These are phyloP conservation scores for Nomada goodeniana DNA, from an alignment of 2,888 invertebrate genomes.

Conservation along the genomic window DNA sequence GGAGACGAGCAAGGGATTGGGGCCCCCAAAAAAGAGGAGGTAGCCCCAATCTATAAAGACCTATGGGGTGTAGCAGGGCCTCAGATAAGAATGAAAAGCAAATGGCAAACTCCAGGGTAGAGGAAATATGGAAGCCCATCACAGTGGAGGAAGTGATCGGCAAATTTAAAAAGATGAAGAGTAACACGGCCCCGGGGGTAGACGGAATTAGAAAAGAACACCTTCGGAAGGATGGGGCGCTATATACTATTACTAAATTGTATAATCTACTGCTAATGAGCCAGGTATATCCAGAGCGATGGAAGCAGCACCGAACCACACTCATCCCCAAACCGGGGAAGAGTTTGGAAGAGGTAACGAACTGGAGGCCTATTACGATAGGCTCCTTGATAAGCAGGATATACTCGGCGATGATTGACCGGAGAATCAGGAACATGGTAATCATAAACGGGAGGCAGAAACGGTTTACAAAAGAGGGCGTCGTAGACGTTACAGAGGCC, in stretches of 20 bases:
- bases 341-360: fast-evolving
- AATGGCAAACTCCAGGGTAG: no score
- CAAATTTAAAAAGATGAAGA: neutral
- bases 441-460: no score
- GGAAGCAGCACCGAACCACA: neutral
- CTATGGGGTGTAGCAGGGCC: no score
- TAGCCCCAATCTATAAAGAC: neutral
- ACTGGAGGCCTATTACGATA: constrained; percentile 12
- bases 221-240: neutral
- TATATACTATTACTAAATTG: neutral
- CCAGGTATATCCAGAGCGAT: neutral
- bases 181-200: neutral
- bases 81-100: no score
- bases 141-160: neutral
- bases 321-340: constrained; percentile 1
- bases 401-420: constrained; percentile 1
- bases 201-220: neutral
- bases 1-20: no score
- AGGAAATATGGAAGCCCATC: neutral
- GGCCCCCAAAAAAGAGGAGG: no score
- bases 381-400: neutral
- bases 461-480: no score
- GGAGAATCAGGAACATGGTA: neutral
- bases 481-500: no score
- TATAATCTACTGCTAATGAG: neutral